Evolutionary conservation across 2,888 invertebrate species (phyloP).

Genomic region (Vannuccia rotundouncinata): DNA sequence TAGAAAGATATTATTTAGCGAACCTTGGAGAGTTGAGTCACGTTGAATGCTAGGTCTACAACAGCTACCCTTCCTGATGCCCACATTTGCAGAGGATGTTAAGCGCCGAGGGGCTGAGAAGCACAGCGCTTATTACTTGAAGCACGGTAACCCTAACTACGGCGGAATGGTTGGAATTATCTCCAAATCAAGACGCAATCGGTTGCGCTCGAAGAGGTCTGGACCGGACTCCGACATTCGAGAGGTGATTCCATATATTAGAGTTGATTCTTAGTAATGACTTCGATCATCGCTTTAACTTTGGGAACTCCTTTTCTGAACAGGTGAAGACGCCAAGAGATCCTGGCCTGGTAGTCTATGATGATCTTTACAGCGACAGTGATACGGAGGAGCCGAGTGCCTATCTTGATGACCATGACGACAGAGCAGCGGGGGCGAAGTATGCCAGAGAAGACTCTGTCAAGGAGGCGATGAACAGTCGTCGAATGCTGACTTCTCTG

Average conservation of each 20-base stretch:
- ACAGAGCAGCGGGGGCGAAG: too few species aligned
- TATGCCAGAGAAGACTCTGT: background rate
- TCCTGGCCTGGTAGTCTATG: background rate
- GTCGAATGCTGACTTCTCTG: background rate
- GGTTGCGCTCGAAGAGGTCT: background rate
- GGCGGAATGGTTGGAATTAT: slow-evolving; percentile 18
- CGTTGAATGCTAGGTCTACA: too few species aligned
- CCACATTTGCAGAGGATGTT: slow-evolving; percentile 33
- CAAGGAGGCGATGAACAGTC: background rate
- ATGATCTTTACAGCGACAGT: background rate
- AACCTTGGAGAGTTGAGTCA: too few species aligned
- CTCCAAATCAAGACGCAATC: background rate
- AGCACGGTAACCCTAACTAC: slow-evolving; percentile 34
- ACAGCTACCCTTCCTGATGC: too few species aligned
- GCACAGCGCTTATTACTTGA: slow-evolving; percentile 10
- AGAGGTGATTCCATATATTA: background rate
- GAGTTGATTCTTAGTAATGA: background rate
- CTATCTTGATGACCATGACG: background rate
- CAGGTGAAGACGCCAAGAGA: background rate
- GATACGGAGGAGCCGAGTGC: background rate
- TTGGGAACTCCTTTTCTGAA: background rate
- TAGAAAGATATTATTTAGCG: too few species aligned
- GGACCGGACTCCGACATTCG: slow-evolving; percentile 7
- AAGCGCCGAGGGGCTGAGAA: slow-evolving; percentile 30
- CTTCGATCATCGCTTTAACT: background rate